Percentiles rank a stretch among this genome's conserved stretches.
Evolutionary conservation across 2,113 vertebrate species (phyloP).

Genomic region (Carassius auratus): DNA sequence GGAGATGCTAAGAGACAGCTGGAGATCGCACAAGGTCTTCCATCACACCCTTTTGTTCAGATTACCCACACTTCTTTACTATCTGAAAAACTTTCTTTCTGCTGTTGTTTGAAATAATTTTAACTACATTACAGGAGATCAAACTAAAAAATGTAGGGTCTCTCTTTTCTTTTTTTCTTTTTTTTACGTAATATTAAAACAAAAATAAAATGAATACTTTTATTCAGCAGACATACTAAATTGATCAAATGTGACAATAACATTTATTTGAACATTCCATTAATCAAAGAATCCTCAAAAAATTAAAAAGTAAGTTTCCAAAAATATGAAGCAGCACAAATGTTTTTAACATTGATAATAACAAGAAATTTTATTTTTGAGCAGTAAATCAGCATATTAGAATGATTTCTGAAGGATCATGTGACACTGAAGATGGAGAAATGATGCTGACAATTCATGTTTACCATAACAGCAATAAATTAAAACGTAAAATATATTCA

Average conservation of each 20-base stretch:
- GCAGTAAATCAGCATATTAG: no score
- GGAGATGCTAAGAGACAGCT: constrained; percentile 98
- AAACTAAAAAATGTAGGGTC: not conserved
- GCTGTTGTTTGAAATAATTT: not conserved
- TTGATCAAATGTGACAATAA: no score
- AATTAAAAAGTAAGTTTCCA: not conserved
- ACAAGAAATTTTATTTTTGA: no score
- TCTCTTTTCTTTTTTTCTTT: not conserved
- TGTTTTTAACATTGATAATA: not conserved
- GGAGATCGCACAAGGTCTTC: constrained; percentile 95
- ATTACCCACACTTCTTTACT: not conserved
- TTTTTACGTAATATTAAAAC: no score
- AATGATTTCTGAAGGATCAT: no score
- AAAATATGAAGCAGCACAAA: not conserved
- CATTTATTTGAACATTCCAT: no score
- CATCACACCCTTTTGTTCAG: not conserved
- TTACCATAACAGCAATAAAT: no score
- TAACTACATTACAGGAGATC: not conserved
- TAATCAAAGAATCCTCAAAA: not conserved
- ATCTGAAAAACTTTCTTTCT: not conserved
- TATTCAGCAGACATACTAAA: not conserved
- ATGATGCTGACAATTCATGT: no score
- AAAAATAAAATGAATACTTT: not conserved
- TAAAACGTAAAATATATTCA: not conserved
- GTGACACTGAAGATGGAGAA: no score